These are phyloP conservation scores for Fringilla coelebs DNA, from an alignment of 2,797 vertebrate species.

Conservation along the genomic window DNA sequence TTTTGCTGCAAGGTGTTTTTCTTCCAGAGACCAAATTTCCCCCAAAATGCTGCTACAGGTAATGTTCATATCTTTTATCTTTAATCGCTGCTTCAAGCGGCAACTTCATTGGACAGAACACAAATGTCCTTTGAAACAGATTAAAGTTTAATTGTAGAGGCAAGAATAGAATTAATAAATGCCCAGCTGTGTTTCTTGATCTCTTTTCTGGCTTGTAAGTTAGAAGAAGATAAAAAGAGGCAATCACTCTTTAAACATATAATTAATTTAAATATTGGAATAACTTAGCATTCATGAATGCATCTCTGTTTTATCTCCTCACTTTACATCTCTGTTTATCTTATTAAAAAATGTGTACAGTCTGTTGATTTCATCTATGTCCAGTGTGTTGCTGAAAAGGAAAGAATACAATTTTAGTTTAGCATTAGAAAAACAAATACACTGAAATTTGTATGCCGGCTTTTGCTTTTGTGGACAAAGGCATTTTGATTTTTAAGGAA, in stretches of 20 bases:
- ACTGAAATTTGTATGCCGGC: background rate
- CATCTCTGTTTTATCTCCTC: slow-evolving; percentile 6
- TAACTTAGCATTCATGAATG: slow-evolving; percentile 46
- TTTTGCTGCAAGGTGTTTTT: background rate
- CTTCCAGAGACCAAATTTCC: background rate
- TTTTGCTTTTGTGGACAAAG: slow-evolving; percentile 3
- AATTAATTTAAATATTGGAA: slow-evolving; percentile 66
- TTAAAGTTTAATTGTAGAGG: slow-evolving; percentile 33
- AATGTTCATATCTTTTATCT: background rate
- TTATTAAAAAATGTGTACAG: background rate
- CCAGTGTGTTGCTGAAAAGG: background rate
- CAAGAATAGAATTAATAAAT: slow-evolving; percentile 54
- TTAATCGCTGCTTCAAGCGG: background rate
- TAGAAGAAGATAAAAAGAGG: slow-evolving; percentile 53
- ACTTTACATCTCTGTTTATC: slow-evolving; percentile 34
- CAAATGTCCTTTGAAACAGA: slow-evolving; percentile 44
- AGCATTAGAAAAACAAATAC: background rate
- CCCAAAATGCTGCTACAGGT: background rate
- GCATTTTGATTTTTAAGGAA: slow-evolving; percentile 56
- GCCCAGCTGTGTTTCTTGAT: slow-evolving; percentile 46
- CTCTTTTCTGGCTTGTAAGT: slow-evolving; percentile 30
- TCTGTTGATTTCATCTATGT: background rate
- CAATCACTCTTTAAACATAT: slow-evolving; percentile 44
- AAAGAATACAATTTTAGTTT: background rate
- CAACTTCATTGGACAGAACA: background rate